A percentile compares a stretch with the other conserved stretches of the same genome.
phyloP scores from a whole-genome alignment of 2,888 invertebrate species.

The Malthinus flaveolus region DNA sequence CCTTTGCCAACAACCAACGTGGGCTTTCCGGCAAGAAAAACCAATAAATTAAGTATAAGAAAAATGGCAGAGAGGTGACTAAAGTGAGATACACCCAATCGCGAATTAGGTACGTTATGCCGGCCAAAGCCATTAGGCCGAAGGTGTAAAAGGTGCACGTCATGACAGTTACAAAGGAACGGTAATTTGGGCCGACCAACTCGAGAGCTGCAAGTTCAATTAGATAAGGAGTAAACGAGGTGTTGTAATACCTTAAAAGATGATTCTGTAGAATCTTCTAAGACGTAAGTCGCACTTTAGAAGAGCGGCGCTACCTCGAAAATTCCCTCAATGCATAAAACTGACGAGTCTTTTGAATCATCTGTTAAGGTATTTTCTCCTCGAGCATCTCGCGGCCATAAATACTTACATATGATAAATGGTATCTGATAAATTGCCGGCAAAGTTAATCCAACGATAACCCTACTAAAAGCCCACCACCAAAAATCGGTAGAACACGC shows the following conservation, averaged over 20 bases:
- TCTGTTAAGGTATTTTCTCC: not conserved
- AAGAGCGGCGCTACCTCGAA: too few species aligned
- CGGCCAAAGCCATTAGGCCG: slow-evolving; percentile 80
- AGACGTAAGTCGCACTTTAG: too few species aligned
- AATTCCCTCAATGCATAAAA: too few species aligned
- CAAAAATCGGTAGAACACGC: slow-evolving; percentile 78
- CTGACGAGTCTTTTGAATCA: too few species aligned
- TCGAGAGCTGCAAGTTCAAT: slow-evolving; percentile 73
- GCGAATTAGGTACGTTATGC: slow-evolving; percentile 80
- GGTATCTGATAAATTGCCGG: slow-evolving; percentile 94
- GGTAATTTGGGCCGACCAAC: slow-evolving; percentile 86
- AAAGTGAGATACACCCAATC: slow-evolving; percentile 83
- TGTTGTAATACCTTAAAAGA: not conserved
- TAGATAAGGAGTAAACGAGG: too few species aligned
- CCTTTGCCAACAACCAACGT: slow-evolving; percentile 59
- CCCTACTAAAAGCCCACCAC: slow-evolving; percentile 80
- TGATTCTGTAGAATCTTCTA: not conserved
- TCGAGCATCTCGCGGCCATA: not conserved
- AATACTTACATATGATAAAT: slow-evolving; percentile 86
- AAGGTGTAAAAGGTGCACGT: slow-evolving; percentile 89
- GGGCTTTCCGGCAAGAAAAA: slow-evolving; percentile 90
- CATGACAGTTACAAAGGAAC: slow-evolving; percentile 91
- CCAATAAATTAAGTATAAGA: slow-evolving; percentile 82
- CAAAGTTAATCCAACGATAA: slow-evolving; percentile 86
- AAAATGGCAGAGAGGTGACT: slow-evolving; percentile 83